Evolutionary conservation across 2,113 vertebrate species (phyloP).

Genomic region (Madoqua kirkii): DNA sequence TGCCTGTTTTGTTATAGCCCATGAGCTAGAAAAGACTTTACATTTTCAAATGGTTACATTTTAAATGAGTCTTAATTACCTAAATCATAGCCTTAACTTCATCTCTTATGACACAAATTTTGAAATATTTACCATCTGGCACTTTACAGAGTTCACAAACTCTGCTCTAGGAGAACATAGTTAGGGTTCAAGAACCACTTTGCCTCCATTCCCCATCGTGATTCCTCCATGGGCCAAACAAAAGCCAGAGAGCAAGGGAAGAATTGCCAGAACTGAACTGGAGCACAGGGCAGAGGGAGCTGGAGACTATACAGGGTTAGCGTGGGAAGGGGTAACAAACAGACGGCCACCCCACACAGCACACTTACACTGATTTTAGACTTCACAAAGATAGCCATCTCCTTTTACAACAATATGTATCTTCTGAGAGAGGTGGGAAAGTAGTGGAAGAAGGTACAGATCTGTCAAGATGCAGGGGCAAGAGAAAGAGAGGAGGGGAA

Average conservation of each 20-base stretch:
- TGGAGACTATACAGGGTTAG: accelerated
- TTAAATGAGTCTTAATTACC: neutral
- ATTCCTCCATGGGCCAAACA: neutral
- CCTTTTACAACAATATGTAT: neutral
- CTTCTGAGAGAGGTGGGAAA: neutral
- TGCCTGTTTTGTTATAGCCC: neutral
- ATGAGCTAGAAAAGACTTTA: neutral
- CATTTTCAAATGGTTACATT: neutral
- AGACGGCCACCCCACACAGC: neutral
- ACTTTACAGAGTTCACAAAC: neutral
- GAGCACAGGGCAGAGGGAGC: neutral
- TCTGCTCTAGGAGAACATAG: neutral
- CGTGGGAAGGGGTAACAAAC: accelerated
- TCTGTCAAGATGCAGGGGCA: neutral
- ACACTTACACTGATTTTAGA: accelerated
- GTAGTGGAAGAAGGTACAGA: accelerated
- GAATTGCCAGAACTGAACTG: neutral
- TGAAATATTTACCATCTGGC: neutral
- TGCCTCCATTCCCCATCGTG: neutral
- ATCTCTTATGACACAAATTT: neutral
- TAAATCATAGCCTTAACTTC: neutral
- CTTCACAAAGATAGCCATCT: neutral
- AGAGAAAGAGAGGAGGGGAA: neutral
- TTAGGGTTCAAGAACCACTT: neutral
- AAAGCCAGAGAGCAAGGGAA: neutral